Conservation (phyloP, 2,888 invertebrate species). For the Euspilapteryx auroguttella region DNA sequence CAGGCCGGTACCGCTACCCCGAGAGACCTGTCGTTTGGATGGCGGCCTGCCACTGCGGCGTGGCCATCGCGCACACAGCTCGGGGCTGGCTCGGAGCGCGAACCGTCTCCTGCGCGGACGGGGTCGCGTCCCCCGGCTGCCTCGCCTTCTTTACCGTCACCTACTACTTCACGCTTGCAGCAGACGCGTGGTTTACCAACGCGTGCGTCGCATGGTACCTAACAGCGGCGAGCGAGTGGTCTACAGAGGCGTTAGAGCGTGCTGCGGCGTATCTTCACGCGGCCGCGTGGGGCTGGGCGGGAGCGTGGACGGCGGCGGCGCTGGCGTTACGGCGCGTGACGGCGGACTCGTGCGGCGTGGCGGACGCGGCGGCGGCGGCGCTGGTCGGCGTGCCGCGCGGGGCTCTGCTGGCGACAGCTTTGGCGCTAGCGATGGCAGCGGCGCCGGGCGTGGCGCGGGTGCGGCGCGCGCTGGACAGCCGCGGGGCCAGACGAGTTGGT, state of each 20-base stretch:
- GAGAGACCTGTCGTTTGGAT: slow-evolving; percentile 90
- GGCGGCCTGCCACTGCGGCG: slow-evolving; percentile 82
- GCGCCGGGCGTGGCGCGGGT: slow-evolving; percentile 78
- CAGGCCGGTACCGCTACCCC: slow-evolving; percentile 87
- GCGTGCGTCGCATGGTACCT: slow-evolving; percentile 89
- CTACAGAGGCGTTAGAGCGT: slow-evolving; percentile 86
- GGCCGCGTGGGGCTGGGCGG: slow-evolving; percentile 86
- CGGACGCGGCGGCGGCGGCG: slow-evolving; percentile 60
- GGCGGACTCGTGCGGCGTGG: slow-evolving; percentile 78
- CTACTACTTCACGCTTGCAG: slow-evolving; percentile 79
- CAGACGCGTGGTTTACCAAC: slow-evolving; percentile 86
- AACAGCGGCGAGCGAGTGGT: slow-evolving; percentile 91
- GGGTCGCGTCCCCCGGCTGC: slow-evolving; percentile 62
- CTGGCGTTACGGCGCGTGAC: slow-evolving; percentile 77
- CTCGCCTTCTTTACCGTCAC: slow-evolving; percentile 74
- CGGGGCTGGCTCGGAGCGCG: slow-evolving; percentile 63
- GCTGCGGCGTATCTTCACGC: slow-evolving; percentile 85
- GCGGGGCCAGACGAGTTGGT: slow-evolving; percentile 71
- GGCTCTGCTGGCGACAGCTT: slow-evolving; percentile 67
- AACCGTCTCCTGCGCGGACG: slow-evolving; percentile 37
- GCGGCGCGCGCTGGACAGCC: slow-evolving; percentile 50
- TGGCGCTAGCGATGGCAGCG: slow-evolving; percentile 72
- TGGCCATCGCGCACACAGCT: slow-evolving; percentile 74
- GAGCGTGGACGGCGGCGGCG: slow-evolving; percentile 82
- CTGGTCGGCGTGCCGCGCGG: slow-evolving; percentile 65